Conservation (phyloP, 2,888 invertebrate genomes). For the Amblyjoppa proteus region DNA sequence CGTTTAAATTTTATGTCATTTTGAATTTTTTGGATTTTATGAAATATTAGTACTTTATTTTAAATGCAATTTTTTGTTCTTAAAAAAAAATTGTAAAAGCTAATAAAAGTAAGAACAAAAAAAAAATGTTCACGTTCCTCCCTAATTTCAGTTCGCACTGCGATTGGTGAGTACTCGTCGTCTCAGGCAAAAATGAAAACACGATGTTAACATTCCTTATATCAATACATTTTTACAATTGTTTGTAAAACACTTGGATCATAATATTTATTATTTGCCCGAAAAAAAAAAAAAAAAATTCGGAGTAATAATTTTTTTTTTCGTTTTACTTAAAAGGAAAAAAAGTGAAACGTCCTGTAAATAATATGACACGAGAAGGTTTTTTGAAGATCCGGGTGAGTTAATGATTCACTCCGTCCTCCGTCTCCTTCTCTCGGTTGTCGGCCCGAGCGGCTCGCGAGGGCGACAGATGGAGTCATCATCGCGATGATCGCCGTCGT, state of each 20-base stretch:
- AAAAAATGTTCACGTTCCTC: too few relatives aligned
- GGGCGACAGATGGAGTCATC: constrained; percentile 62
- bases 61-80: not conserved
- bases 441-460: constrained; percentile 57
- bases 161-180: not conserved
- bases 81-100: not conserved
- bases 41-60: too few relatives aligned
- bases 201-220: not conserved
- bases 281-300: too few relatives aligned
- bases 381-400: constrained; percentile 21
- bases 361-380: not conserved
- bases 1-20: too few relatives aligned
- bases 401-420: constrained; percentile 67
- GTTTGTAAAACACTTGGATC: not conserved
- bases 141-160: not conserved
- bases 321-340: not conserved
- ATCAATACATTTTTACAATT: not conserved
- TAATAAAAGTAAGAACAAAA: too few relatives aligned
- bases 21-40: too few relatives aligned
- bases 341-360: not conserved
- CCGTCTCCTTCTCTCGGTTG: constrained; percentile 30
- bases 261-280: not conserved
- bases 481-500: constrained; percentile 26
- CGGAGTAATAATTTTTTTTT: too few relatives aligned
- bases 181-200: not conserved